Base-by-base conservation (phyloP, 2,797 vertebrate genomes). In the Hypotaenidia okinawae region DNA sequence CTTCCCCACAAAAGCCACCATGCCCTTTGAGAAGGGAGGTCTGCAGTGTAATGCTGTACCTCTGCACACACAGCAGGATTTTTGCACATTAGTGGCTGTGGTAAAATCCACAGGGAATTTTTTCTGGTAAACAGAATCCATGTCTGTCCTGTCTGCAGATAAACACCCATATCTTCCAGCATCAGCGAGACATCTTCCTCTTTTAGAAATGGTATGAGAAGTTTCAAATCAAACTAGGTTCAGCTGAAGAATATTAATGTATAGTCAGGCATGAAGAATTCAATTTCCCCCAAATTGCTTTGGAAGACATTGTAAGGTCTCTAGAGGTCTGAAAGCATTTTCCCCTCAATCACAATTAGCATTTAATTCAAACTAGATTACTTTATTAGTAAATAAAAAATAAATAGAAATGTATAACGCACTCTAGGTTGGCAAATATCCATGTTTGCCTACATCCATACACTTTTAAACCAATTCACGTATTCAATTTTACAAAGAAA, bases 321-420 rank as follows among this genome's bases (percentile, higher is more conserved):
- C 94, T 70, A 74, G 87, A 92, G 93, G 39, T 93, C 75, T 85
- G 78, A 87, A 74, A 96, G 52, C n/a, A 70, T 83, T 94, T 93
- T 95, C 13, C 8, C 17, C 66, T 96, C 79, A 74, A 89, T 93
- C 84, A 76, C 52, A 89, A 94, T 95, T 85, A 96, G 35, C 52
- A 92, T 92, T 96, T 74, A 66, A 89, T 96, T 93, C 57, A 96
- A 92, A 89, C 92, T 74, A 92, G 70, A 94, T 92, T 0, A 80
- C 78, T 92, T 92, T 37, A 87, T 89, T 91, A 52, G 87, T 95
- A 95, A 96, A 95, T 91, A 95, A 83, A 91, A 92, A 82, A 58
- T 23, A 86, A 84, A 78, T 27, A 87, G 39, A 78, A 73, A 82
- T 47, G 7, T 43, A 61, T 61, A 92, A 66, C 51, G 27, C 19